Conservation (phyloP, 1,140 invertebrate genomes). For the Papilio xuthus region DNA sequence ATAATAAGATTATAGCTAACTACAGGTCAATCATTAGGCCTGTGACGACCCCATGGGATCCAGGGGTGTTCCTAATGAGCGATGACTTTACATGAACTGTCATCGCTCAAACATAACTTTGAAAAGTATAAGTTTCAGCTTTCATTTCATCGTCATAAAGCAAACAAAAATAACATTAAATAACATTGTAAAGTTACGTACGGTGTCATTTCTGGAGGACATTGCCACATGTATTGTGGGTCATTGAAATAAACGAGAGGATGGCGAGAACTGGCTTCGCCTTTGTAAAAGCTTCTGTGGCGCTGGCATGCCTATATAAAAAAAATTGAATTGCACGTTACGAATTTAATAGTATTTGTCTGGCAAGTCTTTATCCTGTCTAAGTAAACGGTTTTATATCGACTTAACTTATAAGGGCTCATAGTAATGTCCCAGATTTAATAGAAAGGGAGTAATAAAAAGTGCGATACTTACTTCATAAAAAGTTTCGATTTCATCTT, state of each 20-base stretch:
- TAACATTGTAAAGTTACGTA: conserved; percentile 52
- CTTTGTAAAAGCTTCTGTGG: conserved; percentile 83
- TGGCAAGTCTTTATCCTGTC: not conserved
- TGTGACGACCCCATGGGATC: too few relatives aligned
- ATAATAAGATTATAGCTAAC: not conserved
- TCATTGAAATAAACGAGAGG: conserved; percentile 81
- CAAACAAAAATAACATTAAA: not conserved
- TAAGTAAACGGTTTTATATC: not conserved
- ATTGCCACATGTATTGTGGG: conserved; percentile 78
- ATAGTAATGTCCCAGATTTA: not conserved
- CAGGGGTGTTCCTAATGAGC: not conserved
- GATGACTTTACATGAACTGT: not conserved
- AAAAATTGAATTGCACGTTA: not conserved
- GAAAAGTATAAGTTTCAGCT: not conserved
- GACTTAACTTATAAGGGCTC: not conserved
- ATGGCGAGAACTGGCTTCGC: conserved; percentile 78
- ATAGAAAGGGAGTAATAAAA: not conserved
- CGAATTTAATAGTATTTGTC: not conserved
- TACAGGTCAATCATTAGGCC: too few relatives aligned
- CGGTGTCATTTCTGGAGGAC: conserved; percentile 78
- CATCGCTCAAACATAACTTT: too few relatives aligned
- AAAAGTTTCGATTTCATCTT: conserved; percentile 81
- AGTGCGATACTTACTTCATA: conserved; percentile 70
- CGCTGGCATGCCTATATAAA: conserved; percentile 78
- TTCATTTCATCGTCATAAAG: not conserved